Evolutionary conservation across 2,113 vertebrate genomes (phyloP), one percentile per base, ranked within the genome.

Genomic region (Phodopus roborovskii): DNA sequence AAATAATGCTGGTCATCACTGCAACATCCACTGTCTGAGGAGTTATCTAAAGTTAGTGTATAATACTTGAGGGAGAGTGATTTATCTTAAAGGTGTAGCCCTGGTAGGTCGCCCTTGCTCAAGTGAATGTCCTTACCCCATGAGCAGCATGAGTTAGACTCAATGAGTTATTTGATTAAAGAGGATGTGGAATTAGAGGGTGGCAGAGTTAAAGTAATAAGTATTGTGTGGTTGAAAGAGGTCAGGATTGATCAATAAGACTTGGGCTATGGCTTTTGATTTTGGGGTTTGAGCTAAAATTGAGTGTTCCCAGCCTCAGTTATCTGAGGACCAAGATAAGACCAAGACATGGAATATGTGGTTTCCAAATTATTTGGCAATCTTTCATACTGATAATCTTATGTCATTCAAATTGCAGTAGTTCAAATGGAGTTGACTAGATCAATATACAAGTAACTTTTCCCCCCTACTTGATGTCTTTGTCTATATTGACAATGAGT

Each of bases 321-420:
- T 78, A 48, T 28, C 20, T 96, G 66, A 42, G 78, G 48, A 82
- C n/a, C 39, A 78, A 93, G 26, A 56, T 45, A 45, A 56, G n/a
- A 78, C 36, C 36, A 77, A 87, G 79, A 62, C 45, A 85, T 68
- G 36, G 39, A 73, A 56, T 81, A 26, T 0, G 28, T 83, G n/a
- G 16, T 86, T 86, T 79, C 28, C 83, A 92, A 75, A 62, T 78
- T 53, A 88, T 77, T 74, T 93, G 39, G 74, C 48, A 92, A 36
- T 68, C 9, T 36, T 95, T 90, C 85, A 81, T 50, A 92, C 12
- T 42, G 79, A 75, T 75, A 68, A 77, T 91, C 60, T 91, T 88
- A 17, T 78, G 10, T 75, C 66, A 7, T 75, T n/a, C 58, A 82
- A n/a, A n/a, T 24, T 84, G 66, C 53, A 78, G 79, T 86, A 48